Conservation (phyloP, 2,113 vertebrate genomes). For the Sus scrofa region DNA sequence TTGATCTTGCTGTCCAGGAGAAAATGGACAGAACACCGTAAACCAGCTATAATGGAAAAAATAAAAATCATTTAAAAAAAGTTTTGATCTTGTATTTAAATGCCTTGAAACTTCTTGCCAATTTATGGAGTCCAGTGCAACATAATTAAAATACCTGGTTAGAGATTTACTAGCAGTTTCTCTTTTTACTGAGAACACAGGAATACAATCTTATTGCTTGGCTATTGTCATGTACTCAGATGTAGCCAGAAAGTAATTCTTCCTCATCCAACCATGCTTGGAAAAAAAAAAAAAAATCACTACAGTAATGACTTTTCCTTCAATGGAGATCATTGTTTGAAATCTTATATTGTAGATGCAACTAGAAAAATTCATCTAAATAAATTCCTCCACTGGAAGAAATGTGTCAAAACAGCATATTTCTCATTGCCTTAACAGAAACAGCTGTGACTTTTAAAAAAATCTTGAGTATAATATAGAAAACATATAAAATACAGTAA, state of each 20-base stretch:
- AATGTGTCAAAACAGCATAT: conserved; percentile 47
- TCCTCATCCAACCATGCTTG: neutral
- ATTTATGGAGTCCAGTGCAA: neutral
- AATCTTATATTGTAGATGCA: conserved; percentile 17
- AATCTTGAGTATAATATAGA: neutral
- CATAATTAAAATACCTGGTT: neutral
- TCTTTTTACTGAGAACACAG: conserved; percentile 19
- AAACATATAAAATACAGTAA: neutral
- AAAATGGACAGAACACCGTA: too few relatives aligned
- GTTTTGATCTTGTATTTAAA: neutral
- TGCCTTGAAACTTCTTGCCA: neutral
- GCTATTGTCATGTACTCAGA: neutral
- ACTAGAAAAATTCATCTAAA: conserved; percentile 39
- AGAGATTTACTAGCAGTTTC: neutral
- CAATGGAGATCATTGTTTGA: conserved; percentile 40
- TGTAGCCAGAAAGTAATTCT: neutral
- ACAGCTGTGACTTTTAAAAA: neutral
- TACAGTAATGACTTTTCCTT: neutral
- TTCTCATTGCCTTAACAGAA: conserved; percentile 24
- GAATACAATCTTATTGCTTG: neutral
- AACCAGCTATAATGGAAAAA: too few relatives aligned
- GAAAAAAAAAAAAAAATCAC: neutral
- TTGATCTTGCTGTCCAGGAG: neutral
- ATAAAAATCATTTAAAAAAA: neutral
- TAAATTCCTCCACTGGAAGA: conserved; percentile 43